Evolutionary conservation across 2,113 vertebrate genomes (phyloP).

Genomic region (Ophiodon elongatus): DNA sequence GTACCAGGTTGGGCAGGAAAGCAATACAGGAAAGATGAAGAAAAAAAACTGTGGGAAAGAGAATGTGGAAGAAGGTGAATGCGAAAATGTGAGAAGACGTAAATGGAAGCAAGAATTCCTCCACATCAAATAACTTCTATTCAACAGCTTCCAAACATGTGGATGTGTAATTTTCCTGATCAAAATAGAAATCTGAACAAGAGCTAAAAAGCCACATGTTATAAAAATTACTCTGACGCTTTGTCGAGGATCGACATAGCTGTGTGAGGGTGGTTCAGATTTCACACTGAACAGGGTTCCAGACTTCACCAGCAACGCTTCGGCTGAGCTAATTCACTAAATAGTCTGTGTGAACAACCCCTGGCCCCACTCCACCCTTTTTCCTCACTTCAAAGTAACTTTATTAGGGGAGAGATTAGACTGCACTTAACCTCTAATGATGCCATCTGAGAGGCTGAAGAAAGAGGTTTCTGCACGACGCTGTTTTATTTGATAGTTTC

Average conservation of each 20-base stretch:
- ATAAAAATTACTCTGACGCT: neutral
- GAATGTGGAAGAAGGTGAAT: neutral
- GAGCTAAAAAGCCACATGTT: neutral
- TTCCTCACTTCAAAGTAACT: slow-evolving; percentile 93
- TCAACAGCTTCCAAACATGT: neutral
- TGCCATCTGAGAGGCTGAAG: slow-evolving; percentile 64
- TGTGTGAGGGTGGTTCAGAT: slow-evolving; percentile 80
- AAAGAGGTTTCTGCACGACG: slow-evolving; percentile 53
- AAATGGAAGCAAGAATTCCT: neutral
- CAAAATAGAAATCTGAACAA: neutral
- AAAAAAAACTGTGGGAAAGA: neutral
- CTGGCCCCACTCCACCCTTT: slow-evolving; percentile 72
- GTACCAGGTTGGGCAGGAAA: neutral
- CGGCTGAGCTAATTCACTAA: slow-evolving; percentile 87
- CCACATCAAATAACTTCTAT: slow-evolving; percentile 14
- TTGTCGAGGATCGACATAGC: neutral
- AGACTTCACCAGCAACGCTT: slow-evolving; percentile 71
- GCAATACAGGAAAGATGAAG: neutral
- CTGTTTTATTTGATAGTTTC: slow-evolving; percentile 81
- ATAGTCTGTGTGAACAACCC: slow-evolving; percentile 84
- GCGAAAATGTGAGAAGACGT: neutral
- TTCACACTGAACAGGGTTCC: slow-evolving; percentile 76
- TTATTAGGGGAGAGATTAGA: slow-evolving; percentile 91
- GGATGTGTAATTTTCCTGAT: neutral
- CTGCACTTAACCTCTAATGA: slow-evolving; percentile 91